Evolutionary conservation across 2,797 vertebrate species (phyloP), one percentile per base, ranked within the genome.

Genomic region (Acropternis orthonyx): DNA sequence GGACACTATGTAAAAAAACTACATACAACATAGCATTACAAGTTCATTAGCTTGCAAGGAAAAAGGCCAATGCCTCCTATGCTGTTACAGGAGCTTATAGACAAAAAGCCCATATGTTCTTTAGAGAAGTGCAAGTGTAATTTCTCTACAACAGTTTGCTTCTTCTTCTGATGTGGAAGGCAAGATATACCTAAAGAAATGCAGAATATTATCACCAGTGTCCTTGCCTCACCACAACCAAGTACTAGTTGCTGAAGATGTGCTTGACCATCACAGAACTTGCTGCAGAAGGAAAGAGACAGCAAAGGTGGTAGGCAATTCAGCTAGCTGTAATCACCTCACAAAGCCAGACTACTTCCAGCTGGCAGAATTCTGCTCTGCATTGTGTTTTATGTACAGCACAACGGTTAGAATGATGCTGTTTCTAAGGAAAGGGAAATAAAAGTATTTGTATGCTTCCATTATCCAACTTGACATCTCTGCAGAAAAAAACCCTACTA

Each of bases 21-120:
- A 59, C 54, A 41, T 13, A 63, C 7, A 69, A 46, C 2, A 41
- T 2, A 75, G 14, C 24, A 63, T 51, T 68, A 41, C 0, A 0
- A 55, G 36, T 44, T 61, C 18, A 36, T n/a, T 11, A 63, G 36
- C n/a, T 81, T 39, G 52, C 27, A 67, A 51, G 69, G 32, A 51
- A 37, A 78, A 68, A 76, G 49, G 66, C 67, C n/a, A 71, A 44
- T 28, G 20, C 41, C 63, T 67, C 39, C 44, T 39, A 7, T 14
- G 44, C 24, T 46, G 6, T 66, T 66, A 66, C 10, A 51, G n/a
- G 17, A 88, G 43, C 27, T 32, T 54, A 49, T 17, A 52, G 78
- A 63, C 32, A 87, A 79, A 87, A 69, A 85, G 8, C 9, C 10
- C 2, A 0, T 17, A 32, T 10, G 4, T n/a, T 71, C 43, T 85